Evolutionary conservation across 2,113 vertebrate genomes (phyloP).

Genomic region (Sebastes schlegelii): DNA sequence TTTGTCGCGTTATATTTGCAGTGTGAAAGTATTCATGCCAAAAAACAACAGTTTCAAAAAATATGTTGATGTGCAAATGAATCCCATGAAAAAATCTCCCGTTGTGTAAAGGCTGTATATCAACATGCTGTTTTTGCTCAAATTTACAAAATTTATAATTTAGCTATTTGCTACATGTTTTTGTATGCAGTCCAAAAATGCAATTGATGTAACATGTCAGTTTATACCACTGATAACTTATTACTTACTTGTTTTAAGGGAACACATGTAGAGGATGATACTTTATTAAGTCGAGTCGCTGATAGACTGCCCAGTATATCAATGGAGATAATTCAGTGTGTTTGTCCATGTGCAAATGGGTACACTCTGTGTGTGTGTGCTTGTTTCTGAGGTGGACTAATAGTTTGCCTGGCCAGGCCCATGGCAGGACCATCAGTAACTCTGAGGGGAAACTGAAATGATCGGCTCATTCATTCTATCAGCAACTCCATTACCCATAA

Average conservation of each 20-base stretch:
- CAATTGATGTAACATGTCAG: neutral
- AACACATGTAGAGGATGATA: neutral
- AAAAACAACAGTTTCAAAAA: too few relatives aligned
- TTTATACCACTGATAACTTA: neutral
- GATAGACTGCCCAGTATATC: neutral
- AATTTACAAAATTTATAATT: neutral
- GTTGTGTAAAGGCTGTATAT: too few relatives aligned
- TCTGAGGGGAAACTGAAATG: constrained; percentile 64
- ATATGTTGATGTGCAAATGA: too few relatives aligned
- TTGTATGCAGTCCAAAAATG: neutral
- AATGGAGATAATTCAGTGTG: neutral
- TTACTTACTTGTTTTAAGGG: neutral
- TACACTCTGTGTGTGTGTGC: neutral
- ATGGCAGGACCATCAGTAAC: constrained; percentile 69
- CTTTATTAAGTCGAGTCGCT: neutral
- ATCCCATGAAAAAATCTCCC: too few relatives aligned
- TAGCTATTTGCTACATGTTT: neutral
- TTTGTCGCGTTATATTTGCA: too few relatives aligned
- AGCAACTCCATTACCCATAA: constrained; percentile 62
- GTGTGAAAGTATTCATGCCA: too few relatives aligned
- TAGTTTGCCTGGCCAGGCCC: constrained; percentile 45
- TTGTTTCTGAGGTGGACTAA: constrained; percentile 37
- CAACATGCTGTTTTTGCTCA: neutral
- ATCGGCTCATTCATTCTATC: constrained; percentile 63
- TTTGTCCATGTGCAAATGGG: neutral